Percentiles rank a stretch among this genome's conserved stretches.
Evolutionary conservation across 2,888 invertebrate species (phyloP).

Genomic region (Netelia virgata): DNA sequence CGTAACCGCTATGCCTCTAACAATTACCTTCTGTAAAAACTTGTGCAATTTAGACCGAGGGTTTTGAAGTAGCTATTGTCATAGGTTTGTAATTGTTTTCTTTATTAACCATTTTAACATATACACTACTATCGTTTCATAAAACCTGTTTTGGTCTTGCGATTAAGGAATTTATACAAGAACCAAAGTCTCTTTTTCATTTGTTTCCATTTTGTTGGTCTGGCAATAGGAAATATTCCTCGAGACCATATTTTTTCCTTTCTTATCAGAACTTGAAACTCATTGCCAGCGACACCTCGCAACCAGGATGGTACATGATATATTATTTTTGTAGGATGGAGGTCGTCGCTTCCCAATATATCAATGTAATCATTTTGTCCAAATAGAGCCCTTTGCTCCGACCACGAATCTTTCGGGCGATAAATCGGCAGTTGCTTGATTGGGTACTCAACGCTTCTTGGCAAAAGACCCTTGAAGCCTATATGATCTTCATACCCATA

Average conservation of each 20-base stretch:
- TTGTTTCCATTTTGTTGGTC: constrained; percentile 93
- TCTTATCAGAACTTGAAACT: constrained; percentile 91
- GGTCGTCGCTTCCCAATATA: constrained; percentile 93
- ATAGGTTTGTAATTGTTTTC: not conserved
- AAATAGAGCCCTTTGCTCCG: constrained; percentile 91
- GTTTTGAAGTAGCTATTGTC: not conserved
- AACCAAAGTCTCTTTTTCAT: constrained; percentile 90
- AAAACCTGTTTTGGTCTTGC: constrained; percentile 91
- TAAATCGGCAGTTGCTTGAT: constrained; percentile 89
- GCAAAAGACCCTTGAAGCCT: constrained; percentile 89
- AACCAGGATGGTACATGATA: constrained; percentile 96
- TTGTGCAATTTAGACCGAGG: not conserved
- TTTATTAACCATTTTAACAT: constrained; percentile 47
- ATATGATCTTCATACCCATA: constrained; percentile 91
- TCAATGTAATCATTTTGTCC: constrained; percentile 99
- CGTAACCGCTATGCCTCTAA: too few species aligned
- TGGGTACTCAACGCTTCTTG: constrained; percentile 87
- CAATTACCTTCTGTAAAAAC: not conserved
- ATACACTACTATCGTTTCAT: not conserved
- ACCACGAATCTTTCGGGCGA: constrained; percentile 91
- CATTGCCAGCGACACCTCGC: constrained; percentile 94
- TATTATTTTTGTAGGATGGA: constrained; percentile 94
- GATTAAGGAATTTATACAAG: constrained; percentile 92
- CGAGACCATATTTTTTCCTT: constrained; percentile 89
- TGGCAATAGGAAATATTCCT: constrained; percentile 87